These are phyloP conservation scores for Hippasteria phrygiana DNA, from an alignment of 53 echinoderm and acorn worm species.

Conservation along the genomic window DNA sequence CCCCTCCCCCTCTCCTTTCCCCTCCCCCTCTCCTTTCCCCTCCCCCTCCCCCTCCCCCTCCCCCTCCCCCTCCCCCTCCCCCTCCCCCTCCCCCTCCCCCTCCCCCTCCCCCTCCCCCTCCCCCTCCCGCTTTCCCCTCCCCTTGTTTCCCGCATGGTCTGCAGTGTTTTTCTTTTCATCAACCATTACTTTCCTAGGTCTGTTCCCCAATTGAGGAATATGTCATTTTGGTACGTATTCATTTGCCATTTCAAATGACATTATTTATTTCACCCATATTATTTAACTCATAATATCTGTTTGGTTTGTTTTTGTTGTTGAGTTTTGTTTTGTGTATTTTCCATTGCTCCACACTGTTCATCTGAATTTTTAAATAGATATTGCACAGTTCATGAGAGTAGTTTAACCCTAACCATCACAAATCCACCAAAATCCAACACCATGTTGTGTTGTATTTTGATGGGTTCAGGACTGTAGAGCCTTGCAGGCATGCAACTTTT, in stretches of 20 bases:
- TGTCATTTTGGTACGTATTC: constrained; percentile 66
- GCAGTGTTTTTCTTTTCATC: constrained; percentile 22
- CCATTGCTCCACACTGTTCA: too few relatives aligned
- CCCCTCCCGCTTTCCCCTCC: neutral
- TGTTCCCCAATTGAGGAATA: constrained; percentile 57
- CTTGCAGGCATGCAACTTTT: too few relatives aligned
- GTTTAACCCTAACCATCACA: too few relatives aligned
- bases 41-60: too few relatives aligned
- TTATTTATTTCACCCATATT: neutral
- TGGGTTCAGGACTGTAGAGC: too few relatives aligned
- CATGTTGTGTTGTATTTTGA: too few relatives aligned
- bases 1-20: too few relatives aligned
- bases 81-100: constrained; percentile 11
- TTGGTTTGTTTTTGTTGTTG: neutral
- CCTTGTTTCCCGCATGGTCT: constrained; percentile 23
- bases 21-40: too few relatives aligned
- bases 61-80: too few relatives aligned
- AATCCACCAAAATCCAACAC: too few relatives aligned
- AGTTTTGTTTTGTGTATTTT: neutral
- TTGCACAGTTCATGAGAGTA: too few relatives aligned
- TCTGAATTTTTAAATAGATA: too few relatives aligned
- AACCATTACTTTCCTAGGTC: constrained; percentile 47
- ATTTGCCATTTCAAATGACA: constrained; percentile 9
- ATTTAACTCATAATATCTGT: neutral
- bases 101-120: constrained; percentile 32